Evolutionary conservation across 2,797 vertebrate species (phyloP).

Genomic region (Peromyscus attwateri): DNA sequence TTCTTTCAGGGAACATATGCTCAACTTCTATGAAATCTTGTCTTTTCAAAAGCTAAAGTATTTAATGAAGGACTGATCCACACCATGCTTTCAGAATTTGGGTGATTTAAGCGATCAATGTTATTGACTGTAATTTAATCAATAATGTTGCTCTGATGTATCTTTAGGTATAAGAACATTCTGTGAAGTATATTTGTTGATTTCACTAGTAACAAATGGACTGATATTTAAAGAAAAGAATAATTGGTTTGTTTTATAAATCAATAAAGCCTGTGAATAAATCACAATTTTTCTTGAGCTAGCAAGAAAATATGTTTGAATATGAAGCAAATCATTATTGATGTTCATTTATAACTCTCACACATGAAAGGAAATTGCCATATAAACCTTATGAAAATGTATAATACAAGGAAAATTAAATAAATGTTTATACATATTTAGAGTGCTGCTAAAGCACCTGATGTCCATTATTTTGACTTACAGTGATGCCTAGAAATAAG

Average conservation of each 20-base stretch:
- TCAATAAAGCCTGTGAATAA: constrained; percentile 17
- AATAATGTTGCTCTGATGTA: not conserved
- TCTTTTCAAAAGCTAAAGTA: not conserved
- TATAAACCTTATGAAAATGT: not conserved
- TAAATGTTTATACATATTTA: not conserved
- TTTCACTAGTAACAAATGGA: constrained; percentile 25
- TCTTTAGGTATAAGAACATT: constrained; percentile 14
- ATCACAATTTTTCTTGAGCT: constrained; percentile 32
- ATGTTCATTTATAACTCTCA: constrained; percentile 44
- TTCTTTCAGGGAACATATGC: not conserved
- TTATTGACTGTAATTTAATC: constrained; percentile 34
- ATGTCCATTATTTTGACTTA: constrained; percentile 10
- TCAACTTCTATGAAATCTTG: not conserved
- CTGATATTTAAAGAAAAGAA: constrained; percentile 46
- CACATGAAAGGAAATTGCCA: not conserved
- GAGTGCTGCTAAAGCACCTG: not conserved
- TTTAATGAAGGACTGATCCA: not conserved
- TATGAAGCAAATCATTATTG: constrained; percentile 44
- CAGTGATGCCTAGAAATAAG: not conserved
- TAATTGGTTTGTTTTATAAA: constrained; percentile 27
- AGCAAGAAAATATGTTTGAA: constrained; percentile 26
- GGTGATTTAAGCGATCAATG: not conserved
- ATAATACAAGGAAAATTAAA: not conserved
- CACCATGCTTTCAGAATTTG: not conserved
- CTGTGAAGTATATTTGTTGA: not conserved